A percentile compares a stretch with the other conserved stretches of the same genome.
phyloP scores from a whole-genome alignment of 2,113 vertebrate species.

The Boulengeromyrus knoepffleri region DNA sequence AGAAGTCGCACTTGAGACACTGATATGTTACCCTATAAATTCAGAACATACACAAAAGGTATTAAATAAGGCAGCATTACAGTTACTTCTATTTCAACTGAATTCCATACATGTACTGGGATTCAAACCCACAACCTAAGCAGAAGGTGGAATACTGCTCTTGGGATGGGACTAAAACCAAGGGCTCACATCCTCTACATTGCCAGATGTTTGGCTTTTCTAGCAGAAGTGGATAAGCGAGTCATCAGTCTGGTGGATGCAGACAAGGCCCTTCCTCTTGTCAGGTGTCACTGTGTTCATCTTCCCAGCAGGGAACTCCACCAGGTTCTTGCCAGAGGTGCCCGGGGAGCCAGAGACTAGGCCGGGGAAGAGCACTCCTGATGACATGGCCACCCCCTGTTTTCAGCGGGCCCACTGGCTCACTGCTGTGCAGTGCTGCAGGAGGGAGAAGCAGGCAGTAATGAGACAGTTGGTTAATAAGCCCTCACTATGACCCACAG shows the following conservation, averaged over 20 bases:
- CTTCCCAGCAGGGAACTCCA: background rate
- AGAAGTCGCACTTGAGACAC: background rate
- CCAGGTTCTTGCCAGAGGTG: background rate
- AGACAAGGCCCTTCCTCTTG: conserved; percentile 73
- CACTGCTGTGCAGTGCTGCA: background rate
- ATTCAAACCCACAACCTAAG: background rate
- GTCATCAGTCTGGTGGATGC: too few species aligned
- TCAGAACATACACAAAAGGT: background rate
- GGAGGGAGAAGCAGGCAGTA: background rate
- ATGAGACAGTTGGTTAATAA: background rate
- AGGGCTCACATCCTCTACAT: conserved; percentile 79
- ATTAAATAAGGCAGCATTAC: background rate
- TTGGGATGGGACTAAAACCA: background rate
- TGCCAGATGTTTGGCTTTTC: conserved; percentile 87
- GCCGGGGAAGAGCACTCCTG: background rate
- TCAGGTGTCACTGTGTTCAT: conserved; percentile 85
- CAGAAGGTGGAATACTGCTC: background rate
- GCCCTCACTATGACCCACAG: background rate
- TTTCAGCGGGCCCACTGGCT: background rate
- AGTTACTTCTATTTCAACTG: background rate
- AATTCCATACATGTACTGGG: background rate
- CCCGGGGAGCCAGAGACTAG: background rate
- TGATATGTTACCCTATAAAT: background rate
- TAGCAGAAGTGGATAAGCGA: conserved; percentile 91
- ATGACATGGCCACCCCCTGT: background rate